These are phyloP conservation scores for Protomyctophum bolini DNA, from an alignment of 2,113 vertebrate species.

Conservation along the genomic window DNA sequence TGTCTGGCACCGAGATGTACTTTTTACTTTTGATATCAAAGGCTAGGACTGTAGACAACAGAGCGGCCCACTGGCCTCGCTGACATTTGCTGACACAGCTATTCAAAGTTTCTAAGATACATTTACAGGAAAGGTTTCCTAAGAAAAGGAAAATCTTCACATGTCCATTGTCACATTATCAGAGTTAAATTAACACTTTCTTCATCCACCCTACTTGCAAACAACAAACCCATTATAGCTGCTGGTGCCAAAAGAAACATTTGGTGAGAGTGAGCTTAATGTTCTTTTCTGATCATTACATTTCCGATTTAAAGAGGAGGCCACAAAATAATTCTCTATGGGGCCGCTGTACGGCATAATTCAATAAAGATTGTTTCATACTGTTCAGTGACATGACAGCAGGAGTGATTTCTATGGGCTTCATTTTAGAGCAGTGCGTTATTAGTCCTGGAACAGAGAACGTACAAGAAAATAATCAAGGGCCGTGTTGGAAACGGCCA, in stretches of 20 bases:
- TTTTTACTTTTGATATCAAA: slow-evolving; percentile 41
- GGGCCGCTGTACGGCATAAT: slow-evolving; percentile 1
- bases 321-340: slow-evolving; percentile 17
- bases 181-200: not conserved
- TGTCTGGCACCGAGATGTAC: slow-evolving; percentile 31
- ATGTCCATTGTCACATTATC: no score
- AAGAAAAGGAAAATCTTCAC: no score
- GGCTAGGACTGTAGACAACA: no score
- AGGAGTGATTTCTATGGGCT: slow-evolving; percentile 13
- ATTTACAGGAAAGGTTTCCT: no score
- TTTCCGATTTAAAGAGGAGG: slow-evolving; percentile 43
- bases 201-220: not conserved
- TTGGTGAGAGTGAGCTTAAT: slow-evolving; percentile 57
- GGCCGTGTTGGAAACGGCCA: not conserved
- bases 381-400: not conserved
- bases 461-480: slow-evolving; percentile 12
- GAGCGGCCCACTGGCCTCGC: no score
- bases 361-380: not conserved
- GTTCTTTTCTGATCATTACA: slow-evolving; percentile 67
- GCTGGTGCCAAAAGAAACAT: slow-evolving; percentile 34
- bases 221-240: slow-evolving; percentile 10
- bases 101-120: no score
- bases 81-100: no score
- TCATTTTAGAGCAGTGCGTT: not conserved
- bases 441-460: slow-evolving; percentile 28